Conservation (phyloP, 2,888 invertebrate species). For the Drymonia ruficornis region DNA sequence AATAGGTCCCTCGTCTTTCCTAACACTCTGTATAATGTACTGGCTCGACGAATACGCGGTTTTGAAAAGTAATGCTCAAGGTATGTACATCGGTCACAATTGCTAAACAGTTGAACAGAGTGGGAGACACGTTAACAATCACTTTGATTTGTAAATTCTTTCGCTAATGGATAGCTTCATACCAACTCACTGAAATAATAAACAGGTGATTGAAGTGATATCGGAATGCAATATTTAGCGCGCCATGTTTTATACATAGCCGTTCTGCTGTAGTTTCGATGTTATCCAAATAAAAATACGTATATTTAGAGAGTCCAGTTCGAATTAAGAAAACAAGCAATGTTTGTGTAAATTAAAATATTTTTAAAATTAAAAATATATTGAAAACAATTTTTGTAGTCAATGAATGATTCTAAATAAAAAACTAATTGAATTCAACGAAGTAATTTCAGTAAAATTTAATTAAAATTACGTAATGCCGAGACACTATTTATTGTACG, state of each 20-base stretch:
- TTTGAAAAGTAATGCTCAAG: background rate
- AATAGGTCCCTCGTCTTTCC: too few species aligned
- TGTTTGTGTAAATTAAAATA: background rate
- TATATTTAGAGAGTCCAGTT: background rate
- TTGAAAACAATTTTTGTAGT: background rate
- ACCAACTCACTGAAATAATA: background rate
- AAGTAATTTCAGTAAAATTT: background rate
- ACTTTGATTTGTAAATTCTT: constrained; percentile 1
- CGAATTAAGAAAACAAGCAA: background rate
- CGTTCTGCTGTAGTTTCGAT: background rate
- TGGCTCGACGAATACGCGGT: background rate
- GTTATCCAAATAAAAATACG: constrained; percentile 7
- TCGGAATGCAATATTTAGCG: background rate
- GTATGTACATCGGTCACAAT: background rate
- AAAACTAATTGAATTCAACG: too few species aligned
- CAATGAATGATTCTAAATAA: too few species aligned
- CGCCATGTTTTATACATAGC: background rate
- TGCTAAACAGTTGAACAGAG: background rate
- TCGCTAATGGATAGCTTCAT: background rate
- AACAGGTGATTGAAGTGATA: constrained; percentile 1
- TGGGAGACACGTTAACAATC: background rate
- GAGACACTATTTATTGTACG: too few species aligned
- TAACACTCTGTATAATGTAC: too few species aligned
- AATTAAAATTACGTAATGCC: too few species aligned
- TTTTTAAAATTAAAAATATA: background rate